These are phyloP conservation scores for Clarias pachynema DNA, from an alignment of 2,797 vertebrate genomes.

Conservation along the genomic window DNA sequence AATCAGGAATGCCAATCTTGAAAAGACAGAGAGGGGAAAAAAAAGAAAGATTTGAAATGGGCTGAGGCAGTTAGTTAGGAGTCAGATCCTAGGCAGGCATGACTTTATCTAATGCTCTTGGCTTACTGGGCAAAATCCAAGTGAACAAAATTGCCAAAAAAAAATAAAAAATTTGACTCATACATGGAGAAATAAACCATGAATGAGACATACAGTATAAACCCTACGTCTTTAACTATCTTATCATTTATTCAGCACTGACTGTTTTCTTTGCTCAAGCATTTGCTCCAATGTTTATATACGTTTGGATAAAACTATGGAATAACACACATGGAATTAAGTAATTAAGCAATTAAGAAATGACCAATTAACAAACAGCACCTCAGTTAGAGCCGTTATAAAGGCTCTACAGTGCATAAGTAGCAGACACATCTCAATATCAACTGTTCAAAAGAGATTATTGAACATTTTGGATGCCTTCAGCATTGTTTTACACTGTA, in stretches of 20 bases:
- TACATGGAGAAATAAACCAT: background rate
- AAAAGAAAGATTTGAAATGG: background rate
- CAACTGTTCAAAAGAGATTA: too few species aligned
- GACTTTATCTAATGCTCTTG: too few species aligned
- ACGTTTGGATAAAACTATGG: too few species aligned
- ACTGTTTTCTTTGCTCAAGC: background rate
- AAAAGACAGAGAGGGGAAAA: conserved; percentile 11
- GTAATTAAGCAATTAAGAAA: too few species aligned
- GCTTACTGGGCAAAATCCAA: background rate
- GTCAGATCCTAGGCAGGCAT: background rate
- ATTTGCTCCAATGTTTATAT: too few species aligned
- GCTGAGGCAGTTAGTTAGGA: background rate
- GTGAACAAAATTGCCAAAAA: background rate
- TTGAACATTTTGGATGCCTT: too few species aligned
- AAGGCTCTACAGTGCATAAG: too few species aligned
- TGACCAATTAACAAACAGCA: too few species aligned
- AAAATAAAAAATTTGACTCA: background rate
- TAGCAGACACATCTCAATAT: too few species aligned
- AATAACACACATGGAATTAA: too few species aligned
- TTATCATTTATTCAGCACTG: background rate
- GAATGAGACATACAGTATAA: background rate
- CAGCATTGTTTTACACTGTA: too few species aligned
- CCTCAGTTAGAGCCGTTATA: too few species aligned
- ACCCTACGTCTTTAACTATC: background rate
- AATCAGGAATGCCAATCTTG: conserved; percentile 46